phyloP scores from a whole-genome alignment of 2,113 vertebrate genomes.

The Nesogale talazaci region DNA sequence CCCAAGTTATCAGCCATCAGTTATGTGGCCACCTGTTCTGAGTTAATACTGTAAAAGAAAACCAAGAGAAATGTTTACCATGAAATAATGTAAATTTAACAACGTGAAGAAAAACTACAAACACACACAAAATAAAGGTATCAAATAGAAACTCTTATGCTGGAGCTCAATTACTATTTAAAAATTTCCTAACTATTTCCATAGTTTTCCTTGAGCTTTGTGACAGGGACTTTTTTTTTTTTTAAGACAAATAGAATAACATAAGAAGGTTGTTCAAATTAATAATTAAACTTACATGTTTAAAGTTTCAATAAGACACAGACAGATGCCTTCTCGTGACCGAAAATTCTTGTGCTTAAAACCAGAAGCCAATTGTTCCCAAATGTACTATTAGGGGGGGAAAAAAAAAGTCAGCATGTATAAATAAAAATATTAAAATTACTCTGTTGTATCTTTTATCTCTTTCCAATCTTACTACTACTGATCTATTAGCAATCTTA shows the following conservation, averaged over 20 bases:
- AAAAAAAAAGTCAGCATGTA: constrained; percentile 77
- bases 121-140: constrained; percentile 23
- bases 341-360: constrained; percentile 99
- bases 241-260: background rate
- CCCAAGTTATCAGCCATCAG: background rate
- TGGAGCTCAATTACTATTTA: constrained; percentile 25
- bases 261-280: background rate
- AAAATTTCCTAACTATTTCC: constrained; percentile 44
- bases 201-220: constrained; percentile 41
- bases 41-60: constrained; percentile 23
- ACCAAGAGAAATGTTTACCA: background rate
- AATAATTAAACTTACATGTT: constrained; percentile 90
- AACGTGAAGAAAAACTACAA: background rate
- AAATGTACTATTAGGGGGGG: constrained; percentile 89
- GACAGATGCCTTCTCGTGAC: constrained; percentile 95
- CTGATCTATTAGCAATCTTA: background rate
- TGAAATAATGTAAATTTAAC: constrained; percentile 34
- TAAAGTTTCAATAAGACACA: constrained; percentile 94
- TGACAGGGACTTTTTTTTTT: background rate
- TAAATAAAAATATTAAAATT: constrained; percentile 55
- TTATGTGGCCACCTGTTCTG: background rate
- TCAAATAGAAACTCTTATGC: constrained; percentile 3
- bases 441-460: background rate
- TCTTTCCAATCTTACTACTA: background rate
- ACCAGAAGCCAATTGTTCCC: constrained; percentile 93